Base-by-base conservation (phyloP, 2,888 invertebrate genomes). In the Philhelius pedissequus region DNA sequence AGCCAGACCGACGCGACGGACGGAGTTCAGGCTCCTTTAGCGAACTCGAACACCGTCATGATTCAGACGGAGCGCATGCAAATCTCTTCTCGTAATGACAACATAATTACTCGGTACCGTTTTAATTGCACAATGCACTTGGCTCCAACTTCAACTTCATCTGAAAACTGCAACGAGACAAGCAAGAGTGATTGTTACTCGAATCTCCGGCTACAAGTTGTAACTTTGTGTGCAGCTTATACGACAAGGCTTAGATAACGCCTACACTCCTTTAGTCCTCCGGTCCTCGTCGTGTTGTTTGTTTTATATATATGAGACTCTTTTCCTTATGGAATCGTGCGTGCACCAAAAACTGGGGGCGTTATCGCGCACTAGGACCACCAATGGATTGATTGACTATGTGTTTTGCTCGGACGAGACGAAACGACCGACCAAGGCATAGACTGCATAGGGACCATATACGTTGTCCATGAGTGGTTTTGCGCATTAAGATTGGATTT, bases 31-130 rank as follows among this genome's bases (percentile, higher is more conserved):
- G 30, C 69, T 76, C 52, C 62, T 71, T 22, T 43, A 38, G 56
- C 56, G n/a, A n/a, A 35, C 20, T 58, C 35, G 20, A 38, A 66
- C 69, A 56, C 22, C 52, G 15, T 52, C 52, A 52, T 52, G 58
- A 78, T 68, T 25, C 22, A 18, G 73, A 75, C 27, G 27, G 18
- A 30, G 79, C 40, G 71, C 84, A 84, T 79, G 84, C 84, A 84
- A 84, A 84, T 84, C 84, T 79, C 80, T 80, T 75, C 80, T 76
- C 84, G 84, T 84, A 84, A 84, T 84, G 84, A 84, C 84, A 84
- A 84, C 84, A 84, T 84, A 84, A 84, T 84, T 84, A 80, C 80
- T 84, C 32, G 84, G 76, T 84, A 84, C 84, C 84, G 84, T 84
- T 84, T 84, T 84, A 84, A 84, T 84, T 84, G 84, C 80, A 84